Evolutionary conservation across 2,797 vertebrate genomes (phyloP).

Genomic region (Sylvia borin): DNA sequence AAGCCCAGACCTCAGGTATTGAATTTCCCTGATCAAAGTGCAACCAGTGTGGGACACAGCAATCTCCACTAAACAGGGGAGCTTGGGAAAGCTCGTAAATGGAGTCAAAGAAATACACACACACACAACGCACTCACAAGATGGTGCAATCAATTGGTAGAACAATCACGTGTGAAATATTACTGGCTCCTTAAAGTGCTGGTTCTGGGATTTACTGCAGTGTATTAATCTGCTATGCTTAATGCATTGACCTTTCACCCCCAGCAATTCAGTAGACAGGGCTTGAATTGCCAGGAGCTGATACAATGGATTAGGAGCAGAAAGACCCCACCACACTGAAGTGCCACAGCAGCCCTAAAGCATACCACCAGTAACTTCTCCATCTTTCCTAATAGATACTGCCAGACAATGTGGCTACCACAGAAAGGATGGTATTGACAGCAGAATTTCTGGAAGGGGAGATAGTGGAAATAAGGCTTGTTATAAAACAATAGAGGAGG

Average conservation of each 20-base stretch:
- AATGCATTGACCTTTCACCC: constrained; percentile 75
- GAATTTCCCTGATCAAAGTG: constrained; percentile 82
- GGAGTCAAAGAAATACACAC: constrained; percentile 39
- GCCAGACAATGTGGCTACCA: constrained; percentile 14
- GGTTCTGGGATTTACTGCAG: constrained; percentile 73
- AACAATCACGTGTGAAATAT: constrained; percentile 74
- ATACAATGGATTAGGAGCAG: constrained; percentile 74
- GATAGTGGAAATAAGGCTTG: constrained; percentile 24
- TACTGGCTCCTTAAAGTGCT: constrained; percentile 70
- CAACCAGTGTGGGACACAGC: constrained; percentile 64
- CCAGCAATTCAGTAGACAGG: constrained; percentile 59
- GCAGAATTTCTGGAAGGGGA: constrained; percentile 15
- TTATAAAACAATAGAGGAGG: constrained; percentile 44
- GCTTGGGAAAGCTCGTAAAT: constrained; percentile 74
- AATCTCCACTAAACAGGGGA: constrained; percentile 71
- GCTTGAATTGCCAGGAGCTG: constrained; percentile 74
- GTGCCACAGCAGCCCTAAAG: background rate
- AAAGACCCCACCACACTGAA: constrained; percentile 36
- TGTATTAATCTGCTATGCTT: constrained; percentile 76
- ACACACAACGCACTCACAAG: constrained; percentile 22
- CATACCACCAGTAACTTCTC: background rate
- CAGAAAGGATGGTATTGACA: constrained; percentile 2
- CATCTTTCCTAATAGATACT: background rate
- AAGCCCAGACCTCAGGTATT: constrained; percentile 79
- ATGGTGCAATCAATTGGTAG: constrained; percentile 56